Percentiles rank a stretch among this genome's conserved stretches.
phyloP scores from a whole-genome alignment of 2,113 vertebrate genomes.

The Albula glossodonta region DNA sequence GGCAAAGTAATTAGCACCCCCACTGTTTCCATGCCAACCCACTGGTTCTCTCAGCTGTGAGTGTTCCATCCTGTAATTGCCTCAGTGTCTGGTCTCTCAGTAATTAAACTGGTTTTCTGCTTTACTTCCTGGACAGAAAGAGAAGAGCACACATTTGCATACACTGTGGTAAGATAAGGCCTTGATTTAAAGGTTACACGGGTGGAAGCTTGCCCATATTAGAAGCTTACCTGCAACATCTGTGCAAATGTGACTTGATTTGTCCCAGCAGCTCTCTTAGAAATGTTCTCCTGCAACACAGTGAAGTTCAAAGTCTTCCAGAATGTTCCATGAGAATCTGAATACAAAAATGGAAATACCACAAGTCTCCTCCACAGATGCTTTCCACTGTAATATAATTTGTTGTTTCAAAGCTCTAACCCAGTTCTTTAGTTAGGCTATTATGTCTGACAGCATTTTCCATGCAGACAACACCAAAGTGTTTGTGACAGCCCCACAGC shows the following conservation, averaged over 20 bases:
- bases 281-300: not conserved
- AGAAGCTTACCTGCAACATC: not conserved
- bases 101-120: constrained; percentile 20
- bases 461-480: not conserved
- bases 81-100: constrained; percentile 1
- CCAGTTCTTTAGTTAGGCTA: not conserved
- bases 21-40: constrained; percentile 18
- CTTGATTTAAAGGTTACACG: not conserved
- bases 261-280: not conserved
- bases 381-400: not conserved
- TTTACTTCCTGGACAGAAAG: not conserved
- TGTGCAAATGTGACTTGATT: not conserved
- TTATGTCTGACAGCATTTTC: not conserved
- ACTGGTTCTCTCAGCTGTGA: constrained; percentile 12
- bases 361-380: not conserved
- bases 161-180: not conserved
- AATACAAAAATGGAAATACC: not conserved
- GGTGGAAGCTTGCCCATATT: not conserved
- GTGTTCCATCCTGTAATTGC: constrained; percentile 23
- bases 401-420: not conserved
- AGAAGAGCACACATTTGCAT: not conserved
- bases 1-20: constrained; percentile 18
- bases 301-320: not conserved
- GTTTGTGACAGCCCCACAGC: not conserved
- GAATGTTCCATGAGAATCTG: not conserved